Base-by-base conservation (phyloP, 2,888 invertebrate genomes). In the Agonopterix heracliana region DNA sequence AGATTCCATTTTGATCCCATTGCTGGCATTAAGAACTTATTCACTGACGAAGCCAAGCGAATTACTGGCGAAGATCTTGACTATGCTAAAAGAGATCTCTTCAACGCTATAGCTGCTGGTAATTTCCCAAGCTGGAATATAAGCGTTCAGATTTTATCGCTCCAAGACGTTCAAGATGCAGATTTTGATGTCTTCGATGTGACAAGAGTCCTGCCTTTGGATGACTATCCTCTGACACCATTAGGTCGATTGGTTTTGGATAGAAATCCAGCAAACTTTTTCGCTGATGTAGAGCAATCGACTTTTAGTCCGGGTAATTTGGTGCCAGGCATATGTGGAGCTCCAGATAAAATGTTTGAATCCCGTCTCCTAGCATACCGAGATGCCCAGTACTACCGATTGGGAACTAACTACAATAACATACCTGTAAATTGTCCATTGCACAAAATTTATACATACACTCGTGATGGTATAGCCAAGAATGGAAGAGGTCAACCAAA, bases 1-100 rank as follows among this genome's bases (percentile, higher is more conserved):
- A 96, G 96, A 87, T 97, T 97, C 84, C 96, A 96, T 74, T 93
- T 92, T 68, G 95, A 95, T 90, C 95, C 95, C 8, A 91, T 96
- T 72, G 96, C 96, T 78, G 95, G 95, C 10, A 93, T 97, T 58
- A 93, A 93, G 71, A 93, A 93, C 72, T 68, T 97, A 46, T 77
- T 88, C 36, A 88, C 89, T 0, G 89, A 91, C 2, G 87, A 89
- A 64, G 95, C 95, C 0, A 88, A 67, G 1, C 76, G 90, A 44
- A 75, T 97, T 36, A 78, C 91, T 34, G 90, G 90, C 1, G 69
- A 82, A 13, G 95, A 97, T 79, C 95, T 96, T 0, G 97, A 97
- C 80, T 96, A 96, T 68, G 85, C 91, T 12, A 92, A 92, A 51
- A 90, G 94, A 44, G 97, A 97, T 83, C 88, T 97, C 46, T 96